Base-by-base conservation (phyloP, 2,113 vertebrate genomes). In the Platysteira castanea region DNA sequence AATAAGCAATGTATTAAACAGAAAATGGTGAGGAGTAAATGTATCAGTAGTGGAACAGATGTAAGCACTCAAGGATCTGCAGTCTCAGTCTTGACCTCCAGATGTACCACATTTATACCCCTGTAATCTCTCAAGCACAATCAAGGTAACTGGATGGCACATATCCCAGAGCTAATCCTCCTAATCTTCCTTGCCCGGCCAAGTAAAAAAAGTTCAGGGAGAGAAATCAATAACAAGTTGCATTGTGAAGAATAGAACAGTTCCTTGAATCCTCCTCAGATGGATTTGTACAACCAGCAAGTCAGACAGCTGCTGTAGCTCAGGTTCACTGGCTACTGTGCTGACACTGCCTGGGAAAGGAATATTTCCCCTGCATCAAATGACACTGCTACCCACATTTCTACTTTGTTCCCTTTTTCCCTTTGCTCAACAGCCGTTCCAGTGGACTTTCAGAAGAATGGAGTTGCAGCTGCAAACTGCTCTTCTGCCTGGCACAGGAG, bases 91-190 rank as follows among this genome's bases (percentile, higher is more conserved):
- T 8, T 89, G 90, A 93, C 92, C 95, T 91, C 68, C 52, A 83
- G 65, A 57, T 84, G 87, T 89, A 85, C 73, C 85, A 65, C 79
- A 78, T 94, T 94, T 90, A 91, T 77, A 86, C 54, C 68, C 46
- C 56, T 81, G 68, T 90, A 95, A 92, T 95, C 92, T 84, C 83
- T 52, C 80, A 59, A 84, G 2, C 27, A 90, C 75, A 77, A 75
- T 86, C 75, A 94, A 93, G 82, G 88, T 84, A 93, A 93, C 56
- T 21, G 74, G 37, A 87, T 82, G 46, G 81, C 84, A 91, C 49
- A 69, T 57, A 84, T 89, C 77, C 50, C 82, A 60, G 4, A 96
- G 84, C 91, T 89, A 95, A 96, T 94, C 93, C 84, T 61, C 37
- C 57, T 91, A 95, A 95, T 95, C 90, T 90, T 79, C 88, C 47